Evolutionary conservation across 2,113 vertebrate genomes (phyloP), one percentile per base, ranked within the genome.

Genomic region (Laticauda colubrina): DNA sequence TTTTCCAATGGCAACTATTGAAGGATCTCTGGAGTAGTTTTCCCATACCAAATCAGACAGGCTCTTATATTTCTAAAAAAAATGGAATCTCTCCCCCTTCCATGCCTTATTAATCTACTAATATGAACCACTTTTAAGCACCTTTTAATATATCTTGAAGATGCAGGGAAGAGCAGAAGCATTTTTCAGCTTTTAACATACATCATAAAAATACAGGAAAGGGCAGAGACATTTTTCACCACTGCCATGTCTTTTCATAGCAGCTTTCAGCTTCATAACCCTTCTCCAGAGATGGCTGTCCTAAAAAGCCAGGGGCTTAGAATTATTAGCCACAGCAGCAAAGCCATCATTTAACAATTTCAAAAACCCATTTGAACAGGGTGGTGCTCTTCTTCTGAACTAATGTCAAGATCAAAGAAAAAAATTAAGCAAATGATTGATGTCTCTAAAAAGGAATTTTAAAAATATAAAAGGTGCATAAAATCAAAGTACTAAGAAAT

Each of bases 361-460:
- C 86, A 54, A 51, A 96, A 96, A 95, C 89, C 75, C 87, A 96
- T 96, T 94, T 94, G 91, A 90, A 88, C 92, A 94, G 34, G 55
- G 55, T 43, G 90, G 92, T 93, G 5, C 43, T 92, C 69, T 97
- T 96, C 96, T 89, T 94, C 94, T 91, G 93, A 94, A 94, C 95
- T 89, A 59, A 94, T 64, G 88, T 89, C 53, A 9, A 91, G 75
- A 93, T 89, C 39, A 95, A 91, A 89, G 93, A 85, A 93, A 93
- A 81, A 81, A 96, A 96, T 88, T 88, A 95, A 96, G 43, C n/a
- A 88, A 93, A 94, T 94, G 88, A 97, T 94, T 94, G 57, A 95
- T 89, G 94, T 93, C 91, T 20, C 39, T 89, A 95, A 93, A 89
- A 94, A 7, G 0, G 90, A 88, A 43, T 94, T 87, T 87, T 23